Percentiles rank a stretch among this genome's conserved stretches.
Conservation (phyloP, 64 coral and sea anemone species). For the Stylophora pistillata region DNA sequence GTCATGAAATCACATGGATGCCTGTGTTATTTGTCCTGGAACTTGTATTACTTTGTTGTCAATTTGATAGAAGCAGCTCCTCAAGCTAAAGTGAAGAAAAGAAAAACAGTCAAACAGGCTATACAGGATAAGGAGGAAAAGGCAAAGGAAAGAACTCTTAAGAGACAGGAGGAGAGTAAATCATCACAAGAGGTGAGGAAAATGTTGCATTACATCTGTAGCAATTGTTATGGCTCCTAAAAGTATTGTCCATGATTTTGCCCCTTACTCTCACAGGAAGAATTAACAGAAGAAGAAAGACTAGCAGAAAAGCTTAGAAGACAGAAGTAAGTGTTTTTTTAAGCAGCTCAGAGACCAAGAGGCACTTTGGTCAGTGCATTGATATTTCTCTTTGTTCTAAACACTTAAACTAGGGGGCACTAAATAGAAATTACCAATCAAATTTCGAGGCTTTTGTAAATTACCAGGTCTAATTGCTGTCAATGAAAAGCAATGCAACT, state of each 20-base stretch:
- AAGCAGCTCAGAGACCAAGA: too few species aligned
- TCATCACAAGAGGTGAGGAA: conserved; percentile 4
- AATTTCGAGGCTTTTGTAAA: too few species aligned
- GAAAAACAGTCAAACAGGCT: conserved; percentile 12
- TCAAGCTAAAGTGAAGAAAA: conserved; percentile 37
- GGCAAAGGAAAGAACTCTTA: neutral
- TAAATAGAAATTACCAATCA: too few species aligned
- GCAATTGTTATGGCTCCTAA: neutral
- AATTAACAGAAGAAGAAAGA: conserved; percentile 28
- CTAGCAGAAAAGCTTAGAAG: conserved; percentile 34
- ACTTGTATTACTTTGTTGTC: neutral
- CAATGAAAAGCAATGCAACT: too few species aligned
- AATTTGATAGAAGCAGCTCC: conserved; percentile 6
- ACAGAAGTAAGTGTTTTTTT: conserved; percentile 18
- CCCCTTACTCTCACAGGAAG: neutral
- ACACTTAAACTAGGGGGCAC: too few species aligned
- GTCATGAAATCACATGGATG: too few species aligned
- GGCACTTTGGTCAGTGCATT: too few species aligned
- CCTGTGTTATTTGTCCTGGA: neutral
- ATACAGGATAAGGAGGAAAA: conserved; percentile 28
- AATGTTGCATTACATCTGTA: neutral
- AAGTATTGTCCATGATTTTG: neutral
- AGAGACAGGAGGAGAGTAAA: neutral
- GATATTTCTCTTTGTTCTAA: too few species aligned
- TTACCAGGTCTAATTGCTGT: too few species aligned